A percentile compares a stretch with the other conserved stretches of the same genome.
phyloP scores from a whole-genome alignment of 92 coral and sea anemone genomes.

The Epizoanthus rinbou region DNA sequence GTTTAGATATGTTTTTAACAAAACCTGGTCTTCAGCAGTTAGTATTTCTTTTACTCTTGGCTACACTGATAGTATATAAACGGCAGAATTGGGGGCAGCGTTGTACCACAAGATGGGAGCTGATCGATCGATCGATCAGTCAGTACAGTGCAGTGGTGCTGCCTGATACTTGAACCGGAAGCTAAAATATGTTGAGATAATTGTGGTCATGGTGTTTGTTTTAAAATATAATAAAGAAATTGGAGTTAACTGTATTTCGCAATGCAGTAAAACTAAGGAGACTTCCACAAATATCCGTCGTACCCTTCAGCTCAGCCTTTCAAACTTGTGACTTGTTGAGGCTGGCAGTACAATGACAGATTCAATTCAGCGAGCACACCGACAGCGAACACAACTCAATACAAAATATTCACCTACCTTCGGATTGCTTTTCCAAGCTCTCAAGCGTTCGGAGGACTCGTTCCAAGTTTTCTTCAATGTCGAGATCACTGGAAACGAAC shows the following conservation, averaged over 20 bases:
- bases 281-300: background rate
- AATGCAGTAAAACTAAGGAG: no score
- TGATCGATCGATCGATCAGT: background rate
- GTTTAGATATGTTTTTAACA: background rate
- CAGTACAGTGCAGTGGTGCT: background rate
- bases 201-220: background rate
- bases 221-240: background rate
- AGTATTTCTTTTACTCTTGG: background rate
- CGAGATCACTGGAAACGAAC: slow-evolving; percentile 66
- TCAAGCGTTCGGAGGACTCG: slow-evolving; percentile 75
- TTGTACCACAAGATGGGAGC: background rate
- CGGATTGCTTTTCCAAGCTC: slow-evolving; percentile 71
- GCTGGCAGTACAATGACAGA: background rate
- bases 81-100: background rate
- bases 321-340: slow-evolving; percentile 29
- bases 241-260: background rate
- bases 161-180: slow-evolving; percentile 10
- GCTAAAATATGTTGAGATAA: slow-evolving; percentile 14
- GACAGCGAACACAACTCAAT: background rate
- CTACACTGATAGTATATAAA: background rate
- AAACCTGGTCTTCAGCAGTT: slow-evolving; percentile 1
- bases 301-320: slow-evolving; percentile 19
- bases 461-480: slow-evolving; percentile 64
- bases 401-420: slow-evolving; percentile 56
- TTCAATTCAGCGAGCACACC: background rate